A percentile compares a stretch with the other conserved stretches of the same genome.
phyloP scores from a whole-genome alignment of 2,797 vertebrate species.

The Capromys pilorides region DNA sequence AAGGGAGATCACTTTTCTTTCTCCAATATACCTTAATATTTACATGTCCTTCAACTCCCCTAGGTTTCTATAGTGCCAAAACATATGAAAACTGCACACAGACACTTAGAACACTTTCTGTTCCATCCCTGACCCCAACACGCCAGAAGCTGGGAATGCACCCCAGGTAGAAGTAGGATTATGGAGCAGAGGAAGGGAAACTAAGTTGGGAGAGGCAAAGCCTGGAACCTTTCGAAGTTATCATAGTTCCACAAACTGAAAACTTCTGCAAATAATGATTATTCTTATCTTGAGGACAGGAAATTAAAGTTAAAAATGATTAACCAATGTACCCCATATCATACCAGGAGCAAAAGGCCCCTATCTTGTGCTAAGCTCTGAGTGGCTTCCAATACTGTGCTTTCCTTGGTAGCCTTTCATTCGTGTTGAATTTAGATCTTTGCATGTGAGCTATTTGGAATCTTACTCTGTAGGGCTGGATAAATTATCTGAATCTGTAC shows the following conservation, averaged over 20 bases:
- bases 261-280: neutral
- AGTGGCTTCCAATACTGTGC: neutral
- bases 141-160: neutral
- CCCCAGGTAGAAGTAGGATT: neutral
- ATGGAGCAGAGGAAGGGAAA: neutral
- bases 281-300: neutral
- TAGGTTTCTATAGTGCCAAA: neutral
- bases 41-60: neutral
- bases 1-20: neutral
- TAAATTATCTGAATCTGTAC: neutral
- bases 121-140: neutral
- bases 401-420: neutral
- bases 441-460: neutral
- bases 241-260: neutral
- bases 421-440: neutral
- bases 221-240: neutral
- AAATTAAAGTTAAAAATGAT: constrained; percentile 9
- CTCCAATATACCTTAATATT: neutral
- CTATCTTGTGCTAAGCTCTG: neutral
- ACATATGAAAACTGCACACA: neutral
- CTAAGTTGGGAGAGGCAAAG: neutral
- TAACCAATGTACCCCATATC: neutral
- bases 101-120: neutral
- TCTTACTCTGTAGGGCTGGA: neutral
- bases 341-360: neutral